Evolutionary conservation across 1,140 invertebrate genomes (phyloP).

Genomic region (Chrysopa pallens): DNA sequence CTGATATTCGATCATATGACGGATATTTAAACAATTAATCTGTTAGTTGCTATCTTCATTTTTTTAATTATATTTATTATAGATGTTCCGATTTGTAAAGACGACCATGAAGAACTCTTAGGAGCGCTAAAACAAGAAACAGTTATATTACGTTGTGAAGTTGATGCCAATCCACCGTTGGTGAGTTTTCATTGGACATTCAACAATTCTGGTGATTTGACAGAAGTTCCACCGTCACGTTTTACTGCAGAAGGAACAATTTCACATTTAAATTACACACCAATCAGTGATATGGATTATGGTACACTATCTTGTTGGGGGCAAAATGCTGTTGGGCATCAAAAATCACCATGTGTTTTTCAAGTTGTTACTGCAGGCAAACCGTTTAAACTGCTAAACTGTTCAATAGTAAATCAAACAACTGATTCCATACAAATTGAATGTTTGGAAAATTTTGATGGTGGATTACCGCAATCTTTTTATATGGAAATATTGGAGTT

Average conservation of each 20-base stretch:
- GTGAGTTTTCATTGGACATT: conserved; percentile 75
- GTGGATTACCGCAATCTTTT: conserved; percentile 63
- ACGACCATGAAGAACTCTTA: conserved; percentile 52
- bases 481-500: conserved; percentile 54
- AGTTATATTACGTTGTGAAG: conserved; percentile 60
- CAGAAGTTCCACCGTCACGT: conserved; percentile 46
- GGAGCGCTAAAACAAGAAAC: conserved; percentile 74
- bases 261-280: conserved; percentile 69
- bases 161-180: conserved; percentile 66
- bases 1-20: no score
- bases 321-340: conserved; percentile 59
- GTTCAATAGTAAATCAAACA: conserved; percentile 74
- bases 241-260: conserved; percentile 45
- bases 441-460: conserved; percentile 69
- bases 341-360: conserved; percentile 70
- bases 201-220: conserved; percentile 69
- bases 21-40: no score
- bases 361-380: conserved; percentile 55
- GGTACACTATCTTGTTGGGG: conserved; percentile 74
- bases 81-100: conserved; percentile 69
- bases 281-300: conserved; percentile 70
- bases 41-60: no score
- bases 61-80: conserved; percentile 16
- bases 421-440: conserved; percentile 60
- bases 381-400: conserved; percentile 73